These are phyloP conservation scores for Iguana delicatissima DNA, from an alignment of 2,797 vertebrate genomes.

Conservation along the genomic window DNA sequence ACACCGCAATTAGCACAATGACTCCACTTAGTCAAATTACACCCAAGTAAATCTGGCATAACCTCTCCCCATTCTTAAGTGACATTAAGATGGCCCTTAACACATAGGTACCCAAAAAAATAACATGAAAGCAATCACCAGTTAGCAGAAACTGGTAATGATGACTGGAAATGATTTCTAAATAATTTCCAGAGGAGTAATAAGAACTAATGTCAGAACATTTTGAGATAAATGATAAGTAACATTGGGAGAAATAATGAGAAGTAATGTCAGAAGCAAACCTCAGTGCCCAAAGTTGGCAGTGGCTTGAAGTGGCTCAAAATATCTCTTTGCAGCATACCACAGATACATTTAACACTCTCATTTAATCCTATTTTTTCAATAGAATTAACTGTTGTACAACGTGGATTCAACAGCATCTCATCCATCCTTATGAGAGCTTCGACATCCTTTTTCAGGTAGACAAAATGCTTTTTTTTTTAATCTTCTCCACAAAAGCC, in stretches of 20 bases:
- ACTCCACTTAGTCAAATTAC: not conserved
- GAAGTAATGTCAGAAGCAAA: constrained; percentile 1
- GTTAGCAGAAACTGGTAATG: not conserved
- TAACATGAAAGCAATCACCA: not conserved
- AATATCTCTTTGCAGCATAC: not conserved
- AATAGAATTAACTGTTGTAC: not conserved
- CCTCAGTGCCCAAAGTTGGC: not conserved
- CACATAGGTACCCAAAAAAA: not conserved
- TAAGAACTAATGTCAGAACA: not conserved
- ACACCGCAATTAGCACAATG: not conserved
- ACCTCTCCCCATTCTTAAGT: not conserved
- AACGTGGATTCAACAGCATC: no score
- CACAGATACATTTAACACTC: not conserved
- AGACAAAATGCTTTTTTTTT: not conserved
- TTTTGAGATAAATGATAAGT: not conserved
- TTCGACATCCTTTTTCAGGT: not conserved
- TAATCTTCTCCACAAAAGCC: not conserved
- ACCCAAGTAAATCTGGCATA: not conserved
- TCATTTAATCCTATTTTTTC: constrained; percentile 4
- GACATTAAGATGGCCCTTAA: not conserved
- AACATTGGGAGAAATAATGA: not conserved
- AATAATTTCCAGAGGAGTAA: not conserved
- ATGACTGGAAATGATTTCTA: not conserved
- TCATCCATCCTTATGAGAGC: no score
- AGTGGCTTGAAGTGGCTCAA: not conserved